Base-by-base conservation (phyloP, 2,797 vertebrate species). In the Chelidonichthys spinosus region DNA sequence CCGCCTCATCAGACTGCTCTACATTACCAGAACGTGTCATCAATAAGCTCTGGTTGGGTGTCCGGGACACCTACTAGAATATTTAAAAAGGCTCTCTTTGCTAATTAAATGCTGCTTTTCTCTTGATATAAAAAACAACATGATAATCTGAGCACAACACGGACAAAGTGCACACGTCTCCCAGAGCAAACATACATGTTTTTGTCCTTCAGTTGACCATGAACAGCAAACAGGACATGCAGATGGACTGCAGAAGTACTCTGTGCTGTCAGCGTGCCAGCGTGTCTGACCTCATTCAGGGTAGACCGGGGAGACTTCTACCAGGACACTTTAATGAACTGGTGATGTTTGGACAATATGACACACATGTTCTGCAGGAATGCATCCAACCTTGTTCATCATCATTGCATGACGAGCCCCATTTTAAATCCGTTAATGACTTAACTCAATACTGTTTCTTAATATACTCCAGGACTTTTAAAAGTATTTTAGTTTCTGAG, bases 21-120 rank as follows among this genome's bases (percentile, higher is more conserved):
- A 79, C 89, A 88, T 89, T 85, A 92, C 78, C 83, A 81, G 69
- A 85, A 89, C 72, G 85, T 85, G 83, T 87, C 82, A 76, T 88
- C 90, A 90, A 64, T 72, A 67, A 79, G 82, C 84, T 88, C 66
- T 79, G 68, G 79, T 86, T 79, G 85, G 89, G 90, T 89, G 89
- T 92, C 90, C 86, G 81, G 86, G 78, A 82, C 80, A 84, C 85
- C 89, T 83, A 84, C 89, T 91, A 91, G 81, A 94, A 93, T 92
- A 94, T 93, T 94, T 90, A 87, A 93, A 93, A 91, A 85, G 85
- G 56, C 68, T 79, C 79, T 91, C 89, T 87, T 85, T 85, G 83
- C 87, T 92, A 91, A 93, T 92, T 92, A 88, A 92, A 90, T 83
- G 18, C 47, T 76, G 76, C 81, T 72, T 89, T 85, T 88, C 71